phyloP scores from a whole-genome alignment of 2,113 vertebrate genomes.

The Scartelaos histophorus region DNA sequence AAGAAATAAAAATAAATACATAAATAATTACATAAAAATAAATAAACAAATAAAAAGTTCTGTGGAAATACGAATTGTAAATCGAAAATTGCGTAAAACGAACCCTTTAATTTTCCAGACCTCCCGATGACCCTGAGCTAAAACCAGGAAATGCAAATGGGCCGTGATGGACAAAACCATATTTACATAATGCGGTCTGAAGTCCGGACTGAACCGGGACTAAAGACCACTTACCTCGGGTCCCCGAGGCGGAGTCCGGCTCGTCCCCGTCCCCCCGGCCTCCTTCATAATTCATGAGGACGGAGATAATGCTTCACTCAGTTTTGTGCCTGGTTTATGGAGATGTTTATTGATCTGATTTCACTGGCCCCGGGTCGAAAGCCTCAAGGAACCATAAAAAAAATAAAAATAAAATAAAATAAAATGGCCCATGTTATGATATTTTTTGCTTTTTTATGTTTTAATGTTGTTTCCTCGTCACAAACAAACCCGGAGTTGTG shows the following conservation, averaged over 20 bases:
- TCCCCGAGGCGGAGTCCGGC: not conserved
- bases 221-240: not conserved
- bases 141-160: not conserved
- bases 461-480: no score
- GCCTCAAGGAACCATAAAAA: not conserved
- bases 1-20: no score
- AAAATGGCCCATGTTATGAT: no score
- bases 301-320: not conserved
- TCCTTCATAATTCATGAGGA: not conserved
- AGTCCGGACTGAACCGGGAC: not conserved
- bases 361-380: not conserved
- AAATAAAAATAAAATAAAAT: no score
- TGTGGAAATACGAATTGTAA: no score
- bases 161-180: not conserved
- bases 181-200: not conserved
- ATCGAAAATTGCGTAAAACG: no score
- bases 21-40: no score
- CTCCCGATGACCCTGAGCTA: not conserved
- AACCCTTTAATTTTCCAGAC: no score
- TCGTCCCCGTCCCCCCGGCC: not conserved
- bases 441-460: no score
- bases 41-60: no score
- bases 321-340: not conserved
- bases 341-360: slow-evolving; percentile 2
- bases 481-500: no score